phyloP scores from a whole-genome alignment of 2,797 vertebrate species.

The Intellagama lesueurii region DNA sequence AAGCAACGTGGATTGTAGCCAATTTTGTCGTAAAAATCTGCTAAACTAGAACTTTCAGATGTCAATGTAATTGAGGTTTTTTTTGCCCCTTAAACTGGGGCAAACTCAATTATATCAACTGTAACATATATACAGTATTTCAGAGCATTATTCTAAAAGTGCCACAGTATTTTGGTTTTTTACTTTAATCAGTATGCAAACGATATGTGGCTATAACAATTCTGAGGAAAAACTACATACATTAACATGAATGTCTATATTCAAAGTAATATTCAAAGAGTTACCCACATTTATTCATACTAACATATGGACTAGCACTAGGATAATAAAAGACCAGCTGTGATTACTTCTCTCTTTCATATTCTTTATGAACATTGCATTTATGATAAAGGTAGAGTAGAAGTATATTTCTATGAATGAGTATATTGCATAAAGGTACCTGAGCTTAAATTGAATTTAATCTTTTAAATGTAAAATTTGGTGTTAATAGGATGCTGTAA shows the following conservation, averaged over 20 bases:
- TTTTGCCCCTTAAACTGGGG: background rate
- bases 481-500: too few species aligned
- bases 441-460: background rate
- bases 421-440: background rate
- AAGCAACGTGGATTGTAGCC: background rate
- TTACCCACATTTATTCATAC: background rate
- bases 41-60: background rate
- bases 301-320: background rate
- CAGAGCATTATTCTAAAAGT: background rate
- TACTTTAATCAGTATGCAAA: constrained; percentile 13
- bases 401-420: background rate
- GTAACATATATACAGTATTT: background rate
- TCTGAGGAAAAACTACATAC: constrained; percentile 27
- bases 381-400: background rate
- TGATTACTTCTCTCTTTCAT: background rate
- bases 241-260: background rate
- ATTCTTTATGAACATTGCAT: background rate
- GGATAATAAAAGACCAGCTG: background rate
- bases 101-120: too few species aligned
- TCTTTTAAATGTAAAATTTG: constrained; percentile 10
- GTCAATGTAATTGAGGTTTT: background rate
- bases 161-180: background rate
- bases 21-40: background rate
- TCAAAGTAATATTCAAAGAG: constrained; percentile 33
- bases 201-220: background rate